These are phyloP conservation scores for Gerris buenoi DNA, from an alignment of 1,140 invertebrate species.

Conservation along the genomic window DNA sequence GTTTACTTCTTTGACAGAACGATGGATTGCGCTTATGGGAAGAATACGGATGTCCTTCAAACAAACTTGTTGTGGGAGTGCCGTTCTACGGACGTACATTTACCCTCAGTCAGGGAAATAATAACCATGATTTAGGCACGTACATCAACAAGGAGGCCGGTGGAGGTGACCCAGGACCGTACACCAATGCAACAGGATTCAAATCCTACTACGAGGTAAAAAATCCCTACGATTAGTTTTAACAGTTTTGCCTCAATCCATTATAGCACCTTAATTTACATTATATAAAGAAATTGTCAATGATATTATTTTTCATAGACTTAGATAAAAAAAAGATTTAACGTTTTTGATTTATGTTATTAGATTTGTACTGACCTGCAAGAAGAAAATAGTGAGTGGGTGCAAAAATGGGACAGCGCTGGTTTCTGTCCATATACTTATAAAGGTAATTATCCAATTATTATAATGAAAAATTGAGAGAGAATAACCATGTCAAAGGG, in stretches of 20 bases:
- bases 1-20: conserved; percentile 38
- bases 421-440: conserved; percentile 73
- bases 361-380: conserved; percentile 62
- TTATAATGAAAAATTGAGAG: too few relatives aligned
- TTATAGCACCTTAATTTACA: neutral
- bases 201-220: conserved; percentile 59
- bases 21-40: conserved; percentile 73
- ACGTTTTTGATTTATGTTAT: conserved; percentile 14
- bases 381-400: conserved; percentile 50
- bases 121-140: conserved; percentile 62
- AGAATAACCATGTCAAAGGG: too few relatives aligned
- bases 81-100: conserved; percentile 39
- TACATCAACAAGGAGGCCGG: conserved; percentile 54
- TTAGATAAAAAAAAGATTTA: too few relatives aligned
- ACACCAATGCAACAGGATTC: conserved; percentile 51
- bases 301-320: too few relatives aligned
- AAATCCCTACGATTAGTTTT: too few relatives aligned
- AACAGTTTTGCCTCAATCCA: too few relatives aligned
- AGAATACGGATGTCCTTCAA: conserved; percentile 64
- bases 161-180: conserved; percentile 65
- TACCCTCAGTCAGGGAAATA: conserved; percentile 47
- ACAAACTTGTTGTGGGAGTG: conserved; percentile 66
- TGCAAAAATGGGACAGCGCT: conserved; percentile 60
- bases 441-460: conserved; percentile 45
- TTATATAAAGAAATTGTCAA: neutral